Base-by-base conservation (phyloP, 2,888 invertebrate species). In the Clanis bilineata region DNA sequence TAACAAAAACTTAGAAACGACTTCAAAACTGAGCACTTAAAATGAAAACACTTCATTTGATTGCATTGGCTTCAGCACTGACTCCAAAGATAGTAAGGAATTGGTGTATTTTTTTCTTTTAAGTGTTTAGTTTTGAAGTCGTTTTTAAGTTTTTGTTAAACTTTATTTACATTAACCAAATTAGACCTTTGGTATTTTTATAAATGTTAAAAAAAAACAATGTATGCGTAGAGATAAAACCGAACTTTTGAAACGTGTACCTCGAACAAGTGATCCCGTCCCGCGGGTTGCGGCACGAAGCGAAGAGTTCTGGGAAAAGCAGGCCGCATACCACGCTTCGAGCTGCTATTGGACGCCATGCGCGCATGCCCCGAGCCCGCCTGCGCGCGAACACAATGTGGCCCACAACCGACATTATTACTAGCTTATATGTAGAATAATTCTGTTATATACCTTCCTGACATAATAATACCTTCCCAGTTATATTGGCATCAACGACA, bases 231-330 rank as follows among this genome's bases (percentile, higher is more conserved):
- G 58, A 25, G 39, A 51, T 41, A 47, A 51, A 51, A 39, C 51
- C 39, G 23, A 58, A 58, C 39, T 59, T 59, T 39, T 59, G 54
- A 54, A 56, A 58, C 58, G 47, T 59, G 59, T 68, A 65, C 72
- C 65, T 72, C 70, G 67, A 73, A 74, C 74, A 74, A 79, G 77
- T 72, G 75, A 74, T 78, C 73, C 70, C 71, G 76, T 72, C 76
- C 70, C 72, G 70, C 72, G 69, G 71, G 71, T 69, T 66, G 70
- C 64, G 67, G 66, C 62, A 66, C 66, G 62, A 65, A 71, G 74
- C 76, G 76, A 79, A 76, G 79, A 85, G 80, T 90, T 90, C 90
- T 89, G 85, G 87, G 90, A 91, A 88, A 90, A 90, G 86, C 85
- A 82, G 87, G 83, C 88, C 86, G 90, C 91, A 91, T 91, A 86